A percentile compares a stretch with the other conserved stretches of the same genome.
phyloP scores from a whole-genome alignment of 2,888 invertebrate species.

The Julus scanicus region DNA sequence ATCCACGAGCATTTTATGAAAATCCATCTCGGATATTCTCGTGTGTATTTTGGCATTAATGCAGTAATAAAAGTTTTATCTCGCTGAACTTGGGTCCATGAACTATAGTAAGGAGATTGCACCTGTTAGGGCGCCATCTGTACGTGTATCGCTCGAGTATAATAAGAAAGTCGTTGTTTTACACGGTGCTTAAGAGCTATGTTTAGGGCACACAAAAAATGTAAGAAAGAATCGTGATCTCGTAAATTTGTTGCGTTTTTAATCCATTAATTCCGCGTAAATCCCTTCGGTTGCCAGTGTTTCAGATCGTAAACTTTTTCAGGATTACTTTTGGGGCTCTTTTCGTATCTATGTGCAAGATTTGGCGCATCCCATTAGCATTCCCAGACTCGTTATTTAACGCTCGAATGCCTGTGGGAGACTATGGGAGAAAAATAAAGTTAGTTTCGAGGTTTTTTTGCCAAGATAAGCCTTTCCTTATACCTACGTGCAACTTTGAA shows the following conservation, averaged over 20 bases:
- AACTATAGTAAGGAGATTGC: background rate
- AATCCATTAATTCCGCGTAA: conserved; percentile 13
- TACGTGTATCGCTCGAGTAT: background rate
- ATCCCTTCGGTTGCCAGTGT: conserved; percentile 27
- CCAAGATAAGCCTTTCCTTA: background rate
- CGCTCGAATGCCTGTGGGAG: background rate
- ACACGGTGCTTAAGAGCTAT: background rate
- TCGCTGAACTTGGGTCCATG: conserved; percentile 21
- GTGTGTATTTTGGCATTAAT: background rate
- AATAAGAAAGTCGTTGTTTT: background rate
- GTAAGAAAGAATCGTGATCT: background rate
- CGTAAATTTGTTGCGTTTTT: conserved; percentile 20
- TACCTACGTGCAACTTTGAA: background rate
- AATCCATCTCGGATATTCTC: no score
- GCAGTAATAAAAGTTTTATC: conserved; percentile 4
- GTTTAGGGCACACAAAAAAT: background rate
- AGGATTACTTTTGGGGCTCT: background rate
- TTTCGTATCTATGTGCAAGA: background rate
- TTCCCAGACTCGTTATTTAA: background rate
- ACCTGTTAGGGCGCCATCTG: background rate
- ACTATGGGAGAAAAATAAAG: background rate
- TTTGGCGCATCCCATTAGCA: background rate
- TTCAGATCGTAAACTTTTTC: background rate
- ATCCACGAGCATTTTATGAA: background rate
- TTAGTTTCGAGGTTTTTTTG: background rate